Evolutionary conservation across 23 tunicate species (phyloP), one percentile per base, ranked within the genome.

Genomic region (Phallusia fumigata): DNA sequence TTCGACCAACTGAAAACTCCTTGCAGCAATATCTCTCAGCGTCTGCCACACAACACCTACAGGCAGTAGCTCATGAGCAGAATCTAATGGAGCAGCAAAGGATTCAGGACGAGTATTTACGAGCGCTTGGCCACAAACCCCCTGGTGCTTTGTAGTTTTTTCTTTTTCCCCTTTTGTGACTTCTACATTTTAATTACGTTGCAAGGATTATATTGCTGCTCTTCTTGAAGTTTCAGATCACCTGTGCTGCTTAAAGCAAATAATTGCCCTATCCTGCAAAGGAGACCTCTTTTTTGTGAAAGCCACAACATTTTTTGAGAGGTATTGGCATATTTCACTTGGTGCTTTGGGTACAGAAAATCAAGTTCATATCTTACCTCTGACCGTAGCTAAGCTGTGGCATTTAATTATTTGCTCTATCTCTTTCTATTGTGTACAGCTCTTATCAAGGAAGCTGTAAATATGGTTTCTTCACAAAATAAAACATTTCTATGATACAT

Each of bases 11-110:
- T 2, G 69, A 73, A 30, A 88, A 80, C 24, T 78, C 84, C 35
- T 51, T 72, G 26, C 82, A 74, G 32, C 84, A 81, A 28, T 79
- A 85, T 28, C 80, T 83, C 30, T 77, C 85, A 0, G 73, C 47
- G 30, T 77, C 88, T 1, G 80, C 75, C 32, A 65, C 86, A 2
- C 97, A 92, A 31, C 96, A 91, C 22, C 81, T 91, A 10, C 96
- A 91, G 86, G 95, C 90, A 3, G 90, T 84, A 11, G 89, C 89
- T n/a, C 64, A 82, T 36, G 91, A 92, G 65, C 91, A 92, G 76
- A 78, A 83, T 26, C 22, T 86, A 0, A 40, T 91, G 65, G 90
- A 86, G 76, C 83, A 83, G 26, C 87, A 81, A 36, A 87, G 69
- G 13, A 24, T 31, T 11, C 83, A 79, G 34, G 83, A 79, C 35